Base-by-base conservation (phyloP, 2,113 vertebrate species). In the Xiphorhynchus elegans region DNA sequence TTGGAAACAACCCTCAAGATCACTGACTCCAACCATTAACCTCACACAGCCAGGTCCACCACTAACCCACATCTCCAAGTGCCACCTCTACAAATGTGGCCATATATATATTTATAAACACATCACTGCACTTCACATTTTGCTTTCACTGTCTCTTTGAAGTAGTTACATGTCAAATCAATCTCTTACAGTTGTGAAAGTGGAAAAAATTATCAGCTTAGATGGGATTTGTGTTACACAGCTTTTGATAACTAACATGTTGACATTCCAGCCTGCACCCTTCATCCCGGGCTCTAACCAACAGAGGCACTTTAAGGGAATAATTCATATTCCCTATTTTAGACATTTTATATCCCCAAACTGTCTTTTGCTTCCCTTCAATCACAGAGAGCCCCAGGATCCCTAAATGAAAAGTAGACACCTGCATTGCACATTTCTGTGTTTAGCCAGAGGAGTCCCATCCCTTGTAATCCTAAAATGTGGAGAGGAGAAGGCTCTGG, bases 171-270 rank as follows among this genome's bases (percentile, higher is more conserved):
- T 23, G 20, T 42, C 55, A 84, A 26, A 26, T 44, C 17, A 62
- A 28, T 16, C 35, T 52, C 47, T 81, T 59, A 7, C 2, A 64
- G 24, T 8, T 0, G 0, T 42, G 35, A 58, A 76, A 72, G 33
- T 25, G 13, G 9, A 78, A 49, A 50, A 4, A 4, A 13, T n/a
- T 39, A 10, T 73, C 62, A 79, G 1, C 29, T 80, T 85, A 67
- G 7, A 20, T 31, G 12, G 35, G 19, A 62, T 72, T 67, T 0
- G 0, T 46, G 68, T 50, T 58, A 35, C 15, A 37, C 3, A 37
- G 25, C 5, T 81, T 62, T 62, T 67, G 19, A 26, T n/a, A 26
- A 9, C 2, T 26, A 25, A 39, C 26, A 4, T 13, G 19, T 33
- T 49, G 46, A 49, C 28, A 29, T 62, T 35, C 12, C 39, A 37